Base-by-base conservation (phyloP, 2,797 vertebrate species). In the Coregonus sp. region DNA sequence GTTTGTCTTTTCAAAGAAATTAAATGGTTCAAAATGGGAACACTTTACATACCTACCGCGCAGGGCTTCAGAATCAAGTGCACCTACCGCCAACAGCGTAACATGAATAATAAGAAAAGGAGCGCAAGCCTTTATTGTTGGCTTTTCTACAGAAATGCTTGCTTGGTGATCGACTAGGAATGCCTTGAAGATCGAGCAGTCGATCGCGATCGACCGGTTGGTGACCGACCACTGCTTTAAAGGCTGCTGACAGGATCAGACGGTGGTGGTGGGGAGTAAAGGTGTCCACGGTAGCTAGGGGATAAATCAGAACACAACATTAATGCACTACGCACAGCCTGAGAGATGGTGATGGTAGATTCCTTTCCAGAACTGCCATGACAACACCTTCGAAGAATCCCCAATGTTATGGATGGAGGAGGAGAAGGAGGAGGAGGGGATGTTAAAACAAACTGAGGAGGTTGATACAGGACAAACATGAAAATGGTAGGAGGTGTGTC, bases 241-340 rank as follows among this genome's bases (percentile, higher is more conserved):
- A 87, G 79, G 72, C 88, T 80, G 70, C 79, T 82, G 82, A 85
- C 90, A 92, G 85, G 89, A 93, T 87, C 85, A 90, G 91, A 90
- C 90, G 91, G 81, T 70, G 78, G 77, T 78, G 31, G 78, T n/a
- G 72, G 81, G 87, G 82, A 86, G 79, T 56, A 81, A 87, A 88
- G 82, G 86, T 90, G 88, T 90, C n/a, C 77, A 86, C 2, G 84
- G 83, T 90, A 88, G 78, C 77, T 75, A 65, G 20, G 72, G 80
- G 83, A 86, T 86, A 70, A 88, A 86, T 89, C 79, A 84, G 86
- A 87, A 90, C 79, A 84, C 85, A 87, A 90, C 67, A 4, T 2
- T 3, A 12, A 35, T 86, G 82, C 88, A 82, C 70, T 80, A 78
- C 70, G 25, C 61, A 61, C 68, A 47, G 76, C 79, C 84, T 72